These are phyloP conservation scores for Glareola pratincola DNA, from an alignment of 2,113 vertebrate genomes.

Conservation along the genomic window DNA sequence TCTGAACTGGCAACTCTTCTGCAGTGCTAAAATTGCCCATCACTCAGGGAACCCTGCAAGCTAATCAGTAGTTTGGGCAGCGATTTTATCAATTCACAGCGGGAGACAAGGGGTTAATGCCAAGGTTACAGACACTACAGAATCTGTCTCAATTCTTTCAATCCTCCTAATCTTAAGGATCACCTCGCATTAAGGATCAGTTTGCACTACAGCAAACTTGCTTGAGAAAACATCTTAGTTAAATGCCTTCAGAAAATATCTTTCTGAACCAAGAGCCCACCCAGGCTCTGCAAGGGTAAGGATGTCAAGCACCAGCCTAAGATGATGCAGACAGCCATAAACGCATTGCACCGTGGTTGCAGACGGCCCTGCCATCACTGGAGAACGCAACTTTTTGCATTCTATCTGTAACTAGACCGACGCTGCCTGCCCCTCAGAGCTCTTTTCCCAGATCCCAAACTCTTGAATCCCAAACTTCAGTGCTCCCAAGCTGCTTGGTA, in stretches of 20 bases:
- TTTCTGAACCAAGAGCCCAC: not conserved
- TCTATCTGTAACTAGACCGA: not conserved
- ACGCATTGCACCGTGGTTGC: accelerated
- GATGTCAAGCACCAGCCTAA: not conserved
- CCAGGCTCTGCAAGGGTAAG: not conserved
- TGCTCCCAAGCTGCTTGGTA: not conserved
- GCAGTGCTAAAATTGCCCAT: not conserved
- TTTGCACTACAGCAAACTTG: not conserved
- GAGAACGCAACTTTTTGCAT: not conserved
- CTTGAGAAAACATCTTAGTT: not conserved
- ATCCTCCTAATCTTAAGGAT: not conserved
- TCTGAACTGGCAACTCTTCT: not conserved
- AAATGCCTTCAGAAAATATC: not conserved
- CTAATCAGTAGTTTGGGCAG: not conserved
- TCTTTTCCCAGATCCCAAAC: not conserved
- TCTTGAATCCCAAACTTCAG: not conserved
- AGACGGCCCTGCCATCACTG: not conserved
- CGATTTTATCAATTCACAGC: not conserved
- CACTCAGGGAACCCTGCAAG: not conserved
- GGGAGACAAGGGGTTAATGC: not conserved
- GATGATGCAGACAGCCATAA: not conserved
- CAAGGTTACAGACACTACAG: not conserved
- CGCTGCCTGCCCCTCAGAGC: not conserved
- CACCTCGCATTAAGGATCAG: not conserved
- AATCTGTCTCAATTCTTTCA: not conserved